A percentile compares a stretch with the other conserved stretches of the same genome.
Evolutionary conservation across 2,797 vertebrate genomes (phyloP).

Genomic region (Dipus sagitta): DNA sequence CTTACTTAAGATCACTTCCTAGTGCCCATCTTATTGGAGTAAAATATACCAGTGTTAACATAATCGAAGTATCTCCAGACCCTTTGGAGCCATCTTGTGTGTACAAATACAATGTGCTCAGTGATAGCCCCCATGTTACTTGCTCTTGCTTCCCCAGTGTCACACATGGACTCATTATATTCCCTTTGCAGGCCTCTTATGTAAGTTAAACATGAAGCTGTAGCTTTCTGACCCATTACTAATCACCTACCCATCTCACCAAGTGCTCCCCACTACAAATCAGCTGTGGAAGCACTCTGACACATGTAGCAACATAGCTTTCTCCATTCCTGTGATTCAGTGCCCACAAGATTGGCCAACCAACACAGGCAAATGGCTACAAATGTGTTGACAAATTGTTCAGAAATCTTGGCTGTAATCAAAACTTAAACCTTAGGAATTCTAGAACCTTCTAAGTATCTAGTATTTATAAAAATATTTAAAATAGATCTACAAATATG

Average conservation of each 20-base stretch:
- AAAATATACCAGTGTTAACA: neutral
- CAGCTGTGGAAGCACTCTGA: fast-evolving
- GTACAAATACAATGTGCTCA: fast-evolving
- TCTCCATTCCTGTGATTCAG: fast-evolving
- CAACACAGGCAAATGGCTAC: neutral
- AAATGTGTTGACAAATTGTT: neutral
- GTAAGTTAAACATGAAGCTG: too few species aligned
- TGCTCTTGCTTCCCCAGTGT: neutral
- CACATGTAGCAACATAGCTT: fast-evolving
- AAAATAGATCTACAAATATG: neutral
- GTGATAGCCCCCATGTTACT: neutral
- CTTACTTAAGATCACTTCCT: neutral
- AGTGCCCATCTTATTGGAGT: neutral
- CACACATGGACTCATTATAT: neutral
- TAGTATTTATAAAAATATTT: too few species aligned
- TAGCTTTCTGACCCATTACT: neutral
- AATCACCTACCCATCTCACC: too few species aligned
- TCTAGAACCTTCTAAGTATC: neutral
- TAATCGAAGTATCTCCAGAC: neutral
- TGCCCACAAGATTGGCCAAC: too few species aligned
- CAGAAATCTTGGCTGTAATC: neutral
- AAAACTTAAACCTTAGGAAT: neutral
- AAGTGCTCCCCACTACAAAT: neutral
- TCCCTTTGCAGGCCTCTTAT: neutral
- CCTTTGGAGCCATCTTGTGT: fast-evolving